A percentile compares a stretch with the other conserved stretches of the same genome.
These are phyloP conservation scores for Bombus superbus DNA, from an alignment of 1,140 invertebrate genomes.

Conservation along the genomic window DNA sequence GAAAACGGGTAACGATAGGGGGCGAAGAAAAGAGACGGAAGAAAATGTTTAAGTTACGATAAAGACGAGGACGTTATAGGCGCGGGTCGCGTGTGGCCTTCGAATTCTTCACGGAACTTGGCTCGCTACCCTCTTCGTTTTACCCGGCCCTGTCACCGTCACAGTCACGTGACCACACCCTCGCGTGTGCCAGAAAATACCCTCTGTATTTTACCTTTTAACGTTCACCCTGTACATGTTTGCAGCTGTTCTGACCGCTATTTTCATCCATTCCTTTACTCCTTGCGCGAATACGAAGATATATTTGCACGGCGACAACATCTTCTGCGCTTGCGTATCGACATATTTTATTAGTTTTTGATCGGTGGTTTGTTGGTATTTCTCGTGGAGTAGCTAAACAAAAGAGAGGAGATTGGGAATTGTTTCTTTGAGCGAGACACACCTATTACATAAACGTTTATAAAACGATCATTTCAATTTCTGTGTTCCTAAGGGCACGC, in stretches of 20 bases:
- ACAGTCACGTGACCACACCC: conserved; percentile 62
- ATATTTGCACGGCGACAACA: too few species aligned
- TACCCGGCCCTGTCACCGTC: conserved; percentile 40
- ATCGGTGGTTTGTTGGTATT: not conserved
- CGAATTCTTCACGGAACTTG: conserved; percentile 59
- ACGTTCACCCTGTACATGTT: conserved; percentile 13
- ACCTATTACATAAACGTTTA: not conserved
- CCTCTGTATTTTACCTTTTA: conserved; percentile 47
- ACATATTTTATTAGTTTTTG: not conserved
- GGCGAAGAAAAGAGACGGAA: not conserved
- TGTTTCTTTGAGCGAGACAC: not conserved
- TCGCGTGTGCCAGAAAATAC: conserved; percentile 31
- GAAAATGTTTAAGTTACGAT: not conserved
- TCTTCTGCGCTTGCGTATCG: too few species aligned
- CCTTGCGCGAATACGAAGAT: too few species aligned
- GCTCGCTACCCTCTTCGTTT: conserved; percentile 42
- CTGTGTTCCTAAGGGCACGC: not conserved
- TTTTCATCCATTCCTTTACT: too few species aligned
- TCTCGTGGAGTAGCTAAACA: too few species aligned
- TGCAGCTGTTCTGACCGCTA: not conserved
- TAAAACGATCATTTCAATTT: not conserved
- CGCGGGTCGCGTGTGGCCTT: conserved; percentile 57
- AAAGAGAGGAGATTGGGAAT: not conserved
- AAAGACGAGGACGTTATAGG: conserved; percentile 6
- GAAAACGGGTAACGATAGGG: not conserved